Evolutionary conservation across 2,113 vertebrate genomes (phyloP).

Genomic region (Gracilinanus agilis): DNA sequence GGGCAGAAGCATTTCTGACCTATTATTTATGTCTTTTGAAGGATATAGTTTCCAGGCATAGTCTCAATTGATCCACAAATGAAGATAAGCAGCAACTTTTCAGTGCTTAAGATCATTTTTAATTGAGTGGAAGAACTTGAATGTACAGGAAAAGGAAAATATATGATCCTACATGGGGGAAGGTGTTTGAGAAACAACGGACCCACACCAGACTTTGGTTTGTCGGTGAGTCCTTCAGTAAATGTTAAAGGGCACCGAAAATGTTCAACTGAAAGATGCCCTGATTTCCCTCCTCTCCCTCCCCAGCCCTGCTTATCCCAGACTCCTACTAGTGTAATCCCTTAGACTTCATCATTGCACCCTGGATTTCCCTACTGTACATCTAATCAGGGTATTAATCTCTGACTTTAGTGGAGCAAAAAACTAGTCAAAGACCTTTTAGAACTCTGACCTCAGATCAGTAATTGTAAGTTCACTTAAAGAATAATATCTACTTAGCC

Average conservation of each 20-base stretch:
- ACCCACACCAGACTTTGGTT: not conserved
- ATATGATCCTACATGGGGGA: not conserved
- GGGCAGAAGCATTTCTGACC: not conserved
- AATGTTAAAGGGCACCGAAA: not conserved
- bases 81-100: not conserved
- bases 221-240: not conserved
- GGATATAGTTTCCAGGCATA: not conserved
- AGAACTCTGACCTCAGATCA: not conserved
- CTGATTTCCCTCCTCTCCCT: not conserved
- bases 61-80: not conserved
- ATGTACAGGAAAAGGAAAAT: not conserved
- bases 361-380: constrained; percentile 23
- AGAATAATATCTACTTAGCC: not conserved
- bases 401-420: constrained; percentile 13
- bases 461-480: not conserved
- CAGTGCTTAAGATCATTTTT: not conserved
- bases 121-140: not conserved
- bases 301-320: not conserved
- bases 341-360: not conserved
- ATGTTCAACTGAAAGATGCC: not conserved
- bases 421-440: not conserved
- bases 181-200: not conserved
- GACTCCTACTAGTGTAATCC: too few relatives aligned
- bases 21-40: not conserved
- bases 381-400: constrained; percentile 24